Base-by-base conservation (phyloP, 1,140 invertebrate genomes). In the Tetramorium parvispinum region DNA sequence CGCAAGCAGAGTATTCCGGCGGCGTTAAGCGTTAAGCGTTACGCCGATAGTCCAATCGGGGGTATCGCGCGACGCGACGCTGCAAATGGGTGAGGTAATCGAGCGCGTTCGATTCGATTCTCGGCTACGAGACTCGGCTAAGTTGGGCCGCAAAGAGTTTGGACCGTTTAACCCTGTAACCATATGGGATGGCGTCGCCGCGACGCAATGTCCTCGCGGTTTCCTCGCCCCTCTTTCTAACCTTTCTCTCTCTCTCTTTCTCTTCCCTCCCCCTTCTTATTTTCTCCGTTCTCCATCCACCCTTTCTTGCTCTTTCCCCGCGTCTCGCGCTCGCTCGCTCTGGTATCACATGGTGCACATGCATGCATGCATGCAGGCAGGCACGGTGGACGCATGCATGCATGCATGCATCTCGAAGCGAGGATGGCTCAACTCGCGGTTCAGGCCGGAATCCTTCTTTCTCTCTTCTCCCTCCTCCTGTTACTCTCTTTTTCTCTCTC, bases 361-460 rank as follows among this genome's bases (percentile, higher is more conserved):
- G 89, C 89, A 91, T 91, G 89, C 89, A 90, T 90, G 88, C 88
- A 88, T 77, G 86, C 68, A 87, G 63, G 87, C 87, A 89, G n/a
- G 53, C 53, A 55, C 63, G 32, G 40, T 89, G 87, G 27, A 63
- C 16, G 83, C 86, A 81, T 88, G 87, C 73, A 78, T 85, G 70
- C 70, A 83, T 83, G 85, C 85, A 86, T 86, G 85, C 85, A 83
- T 86, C 82, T 92, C 88, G 85, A 87, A 90, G 88, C 90, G 92
- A 93, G 92, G 93, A 93, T 93, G 92, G 93, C 92, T 93, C 93
- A 91, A 92, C 92, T 93, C 91, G 55, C 57, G 89, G 91, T 90
- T 91, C 90, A 92, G 88, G 87, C 92, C 91, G 88, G 88, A 86
- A 87, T 90, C 89, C 86, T 6, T 40, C 5, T 57, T 7, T 75